Conservation (phyloP, 2,888 invertebrate species). For the Phortica magna region DNA sequence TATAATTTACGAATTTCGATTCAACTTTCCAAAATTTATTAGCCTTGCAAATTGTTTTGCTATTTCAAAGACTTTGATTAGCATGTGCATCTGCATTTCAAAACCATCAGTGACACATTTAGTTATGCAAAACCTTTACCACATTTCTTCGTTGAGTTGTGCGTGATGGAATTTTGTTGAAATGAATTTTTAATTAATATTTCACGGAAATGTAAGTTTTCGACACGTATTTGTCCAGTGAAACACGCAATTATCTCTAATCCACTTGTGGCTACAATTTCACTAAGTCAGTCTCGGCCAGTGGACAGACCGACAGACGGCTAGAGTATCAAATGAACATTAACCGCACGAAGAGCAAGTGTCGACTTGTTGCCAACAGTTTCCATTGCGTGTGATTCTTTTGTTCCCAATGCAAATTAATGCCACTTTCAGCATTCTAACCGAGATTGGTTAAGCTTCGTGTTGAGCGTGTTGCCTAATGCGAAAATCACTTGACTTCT, state of each 20-base stretch:
- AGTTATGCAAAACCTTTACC: too few relatives aligned
- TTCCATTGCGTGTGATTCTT: too few relatives aligned
- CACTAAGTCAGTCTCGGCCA: neutral
- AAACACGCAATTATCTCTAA: neutral
- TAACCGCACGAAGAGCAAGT: neutral
- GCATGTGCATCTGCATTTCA: too few relatives aligned
- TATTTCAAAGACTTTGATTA: too few relatives aligned
- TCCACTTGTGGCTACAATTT: neutral
- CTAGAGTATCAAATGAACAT: neutral
- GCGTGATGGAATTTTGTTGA: neutral
- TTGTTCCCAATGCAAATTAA: neutral
- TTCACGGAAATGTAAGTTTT: neutral
- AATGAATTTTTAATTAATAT: neutral
- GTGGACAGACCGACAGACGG: neutral
- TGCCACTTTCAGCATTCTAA: neutral
- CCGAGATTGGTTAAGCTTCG: neutral
- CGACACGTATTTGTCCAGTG: neutral
- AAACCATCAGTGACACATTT: too few relatives aligned
- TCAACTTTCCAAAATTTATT: too few relatives aligned
- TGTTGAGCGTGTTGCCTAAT: neutral
- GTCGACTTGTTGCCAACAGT: too few relatives aligned
- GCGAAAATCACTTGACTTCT: neutral
- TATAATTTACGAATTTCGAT: too few relatives aligned
- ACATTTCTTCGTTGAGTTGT: too few relatives aligned
- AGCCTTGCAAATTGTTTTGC: too few relatives aligned